Evolutionary conservation across 2,888 invertebrate genomes (phyloP).

Genomic region (Eupeodes luniger): DNA sequence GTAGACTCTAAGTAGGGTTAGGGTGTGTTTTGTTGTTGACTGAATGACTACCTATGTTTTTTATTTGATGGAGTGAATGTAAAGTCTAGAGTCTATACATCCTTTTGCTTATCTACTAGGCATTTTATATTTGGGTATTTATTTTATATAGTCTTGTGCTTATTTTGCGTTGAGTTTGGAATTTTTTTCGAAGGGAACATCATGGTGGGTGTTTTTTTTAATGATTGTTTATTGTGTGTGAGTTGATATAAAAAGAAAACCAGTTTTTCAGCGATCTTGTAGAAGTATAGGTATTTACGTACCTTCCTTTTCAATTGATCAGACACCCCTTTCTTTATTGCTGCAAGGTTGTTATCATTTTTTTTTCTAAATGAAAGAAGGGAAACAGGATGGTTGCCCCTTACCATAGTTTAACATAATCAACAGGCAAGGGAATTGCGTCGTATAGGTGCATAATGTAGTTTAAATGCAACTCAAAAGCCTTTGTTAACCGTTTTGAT

Average conservation of each 20-base stretch:
- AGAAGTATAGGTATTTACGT: neutral
- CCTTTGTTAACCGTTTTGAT: too few species aligned
- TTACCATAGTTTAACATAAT: neutral
- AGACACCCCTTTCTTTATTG: slow-evolving; percentile 61
- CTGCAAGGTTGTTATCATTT: slow-evolving; percentile 38
- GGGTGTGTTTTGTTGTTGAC: neutral
- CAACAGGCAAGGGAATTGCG: slow-evolving; percentile 30
- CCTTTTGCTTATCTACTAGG: slow-evolving; percentile 45
- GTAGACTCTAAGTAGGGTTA: slow-evolving; percentile 21
- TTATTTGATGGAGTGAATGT: slow-evolving; percentile 15
- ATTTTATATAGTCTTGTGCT: slow-evolving; percentile 37
- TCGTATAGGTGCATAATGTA: neutral
- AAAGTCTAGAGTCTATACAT: slow-evolving; percentile 32
- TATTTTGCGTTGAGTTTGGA: slow-evolving; percentile 45
- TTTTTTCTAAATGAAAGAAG: neutral
- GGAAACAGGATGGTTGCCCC: slow-evolving; percentile 7
- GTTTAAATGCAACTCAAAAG: too few species aligned
- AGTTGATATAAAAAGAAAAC: slow-evolving; percentile 31
- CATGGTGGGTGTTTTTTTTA: slow-evolving; percentile 23
- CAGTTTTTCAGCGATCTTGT: slow-evolving; percentile 48
- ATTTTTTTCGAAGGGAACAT: slow-evolving; percentile 5
- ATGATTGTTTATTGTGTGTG: neutral
- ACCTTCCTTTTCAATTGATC: neutral
- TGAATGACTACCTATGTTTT: slow-evolving; percentile 8
- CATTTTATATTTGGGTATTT: slow-evolving; percentile 10